These are phyloP conservation scores for Equus przewalskii DNA, from an alignment of 2,113 vertebrate genomes.

Conservation along the genomic window DNA sequence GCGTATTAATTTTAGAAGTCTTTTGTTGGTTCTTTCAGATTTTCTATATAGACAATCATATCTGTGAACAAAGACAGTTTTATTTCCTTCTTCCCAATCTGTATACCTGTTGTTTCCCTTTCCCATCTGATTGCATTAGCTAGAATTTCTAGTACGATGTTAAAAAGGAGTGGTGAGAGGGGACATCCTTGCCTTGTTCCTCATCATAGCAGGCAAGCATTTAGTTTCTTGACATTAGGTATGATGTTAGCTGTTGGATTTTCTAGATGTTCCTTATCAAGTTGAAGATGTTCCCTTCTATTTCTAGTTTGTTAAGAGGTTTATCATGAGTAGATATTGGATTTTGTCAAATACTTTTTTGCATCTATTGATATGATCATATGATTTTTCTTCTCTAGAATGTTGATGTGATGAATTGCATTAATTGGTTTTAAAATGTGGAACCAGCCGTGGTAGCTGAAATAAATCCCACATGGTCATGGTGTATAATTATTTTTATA, in stretches of 20 bases:
- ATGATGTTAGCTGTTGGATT: not conserved
- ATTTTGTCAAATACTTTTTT: not conserved
- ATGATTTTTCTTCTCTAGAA: not conserved
- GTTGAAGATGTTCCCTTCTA: not conserved
- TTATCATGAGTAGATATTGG: not conserved
- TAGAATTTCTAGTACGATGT: not conserved
- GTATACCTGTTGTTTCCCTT: not conserved
- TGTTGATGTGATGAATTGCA: not conserved
- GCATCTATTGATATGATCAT: not conserved
- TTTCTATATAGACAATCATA: not conserved
- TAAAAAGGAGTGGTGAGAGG: not conserved
- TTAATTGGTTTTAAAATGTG: not conserved
- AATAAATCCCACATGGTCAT: not conserved
- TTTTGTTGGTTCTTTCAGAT: not conserved
- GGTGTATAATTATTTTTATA: not conserved
- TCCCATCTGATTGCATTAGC: not conserved
- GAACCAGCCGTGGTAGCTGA: not conserved
- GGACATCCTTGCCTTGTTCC: not conserved
- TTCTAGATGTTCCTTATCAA: not conserved
- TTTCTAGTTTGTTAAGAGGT: not conserved
- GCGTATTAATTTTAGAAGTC: not conserved
- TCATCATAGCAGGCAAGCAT: not conserved
- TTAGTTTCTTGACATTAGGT: not conserved
- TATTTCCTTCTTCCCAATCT: not conserved
- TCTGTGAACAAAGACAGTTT: not conserved